Evolutionary conservation across 2,797 vertebrate species (phyloP).

Genomic region (Peromyscus melanophrys): DNA sequence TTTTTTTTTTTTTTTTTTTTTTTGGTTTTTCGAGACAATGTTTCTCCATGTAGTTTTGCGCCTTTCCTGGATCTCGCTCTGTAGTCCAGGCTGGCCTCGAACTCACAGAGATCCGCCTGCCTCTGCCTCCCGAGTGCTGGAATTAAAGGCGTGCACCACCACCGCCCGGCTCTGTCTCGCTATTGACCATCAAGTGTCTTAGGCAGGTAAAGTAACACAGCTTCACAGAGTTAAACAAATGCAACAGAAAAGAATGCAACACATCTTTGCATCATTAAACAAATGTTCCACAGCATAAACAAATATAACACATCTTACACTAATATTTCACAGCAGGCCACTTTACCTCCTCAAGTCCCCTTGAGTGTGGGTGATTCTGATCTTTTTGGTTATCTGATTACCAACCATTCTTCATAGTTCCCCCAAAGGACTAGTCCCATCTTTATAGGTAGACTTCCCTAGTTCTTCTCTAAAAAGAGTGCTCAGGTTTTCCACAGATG

Average conservation of each 20-base stretch:
- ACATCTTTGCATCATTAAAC: not conserved
- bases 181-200: not conserved
- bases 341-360: not conserved
- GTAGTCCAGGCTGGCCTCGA: too few relatives aligned
- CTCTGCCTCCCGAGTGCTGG: too few relatives aligned
- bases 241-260: not conserved
- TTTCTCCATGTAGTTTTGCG: too few relatives aligned
- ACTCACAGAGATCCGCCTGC: too few relatives aligned
- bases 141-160: too few relatives aligned
- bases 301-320: not conserved
- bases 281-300: not conserved
- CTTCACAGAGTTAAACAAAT: not conserved
- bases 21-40: too few relatives aligned
- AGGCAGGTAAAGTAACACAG: not conserved
- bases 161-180: too few relatives aligned
- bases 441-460: not conserved
- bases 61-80: too few relatives aligned
- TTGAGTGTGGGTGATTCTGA: not conserved
- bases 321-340: not conserved
- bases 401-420: not conserved
- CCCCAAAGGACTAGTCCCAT: not conserved
- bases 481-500: rapidly evolving
- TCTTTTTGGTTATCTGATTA: not conserved
- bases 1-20: too few relatives aligned
- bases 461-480: not conserved